Evolutionary conservation across 2,888 invertebrate genomes (phyloP).

Genomic region (Ichneumoninae sp.): DNA sequence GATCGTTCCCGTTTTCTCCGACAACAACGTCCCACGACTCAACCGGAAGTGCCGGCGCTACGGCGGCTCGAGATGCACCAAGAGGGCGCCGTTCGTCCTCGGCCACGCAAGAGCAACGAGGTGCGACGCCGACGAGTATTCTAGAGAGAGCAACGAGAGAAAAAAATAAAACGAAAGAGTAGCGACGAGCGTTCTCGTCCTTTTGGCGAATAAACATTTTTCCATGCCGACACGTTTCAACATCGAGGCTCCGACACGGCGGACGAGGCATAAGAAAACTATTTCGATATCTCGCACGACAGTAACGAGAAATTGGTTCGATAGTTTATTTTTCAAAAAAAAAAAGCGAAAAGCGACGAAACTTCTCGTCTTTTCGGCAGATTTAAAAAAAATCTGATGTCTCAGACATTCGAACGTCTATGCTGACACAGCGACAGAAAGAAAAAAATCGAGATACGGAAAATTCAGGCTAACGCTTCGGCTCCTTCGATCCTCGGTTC

Average conservation of each 20-base stretch:
- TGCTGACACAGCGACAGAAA: neutral
- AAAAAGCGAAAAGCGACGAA: neutral
- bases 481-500: neutral
- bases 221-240: neutral
- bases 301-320: constrained; percentile 4
- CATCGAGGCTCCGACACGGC: neutral
- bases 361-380: neutral
- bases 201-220: neutral
- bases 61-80: neutral
- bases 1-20: neutral
- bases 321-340: neutral
- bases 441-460: neutral
- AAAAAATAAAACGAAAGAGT: neutral
- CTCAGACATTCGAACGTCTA: neutral
- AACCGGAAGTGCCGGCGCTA: neutral
- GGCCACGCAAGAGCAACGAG: neutral
- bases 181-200: too few species aligned
- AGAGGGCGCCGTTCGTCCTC: neutral
- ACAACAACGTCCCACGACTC: neutral
- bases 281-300: neutral
- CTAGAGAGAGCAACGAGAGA: neutral
- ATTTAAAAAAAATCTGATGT: neutral
- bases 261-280: neutral
- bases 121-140: neutral
- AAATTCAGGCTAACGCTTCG: neutral